Base-by-base conservation (phyloP, 92 coral and sea anemone genomes). In the Pocillopora meandrina region DNA sequence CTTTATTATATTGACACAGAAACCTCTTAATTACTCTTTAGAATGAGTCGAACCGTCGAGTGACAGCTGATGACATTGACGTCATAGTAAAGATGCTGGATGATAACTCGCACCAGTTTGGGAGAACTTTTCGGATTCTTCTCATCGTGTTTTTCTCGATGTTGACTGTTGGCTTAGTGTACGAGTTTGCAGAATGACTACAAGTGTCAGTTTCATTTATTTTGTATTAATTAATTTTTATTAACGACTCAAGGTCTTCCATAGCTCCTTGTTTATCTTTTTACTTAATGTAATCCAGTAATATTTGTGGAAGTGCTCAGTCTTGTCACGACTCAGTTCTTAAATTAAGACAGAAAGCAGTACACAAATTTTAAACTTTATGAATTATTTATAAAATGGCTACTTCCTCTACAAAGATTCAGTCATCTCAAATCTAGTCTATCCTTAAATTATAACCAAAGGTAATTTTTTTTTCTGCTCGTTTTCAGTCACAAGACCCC, bases 1-100 rank as follows among this genome's bases (percentile, higher is more conserved):
- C n/a, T 26, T 14, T 36, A 33, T 31, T 12, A 14, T 20, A 35
- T 6, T 65, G 34, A n/a, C 13, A 21, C 69, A 9, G 52, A 23
- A 31, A 47, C 49, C 47, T 15, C 9, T 70, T 70, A 16, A 36
- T 9, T 16, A 1, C 55, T 36, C 1, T 70, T 9, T 9, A 77
- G 82, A 77, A 70, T 47, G 60, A 77, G 47, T 61, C 71, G 12
- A 77, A 63, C 71, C 81, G 42, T 57, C 1, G 56, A 18, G 16
- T 77, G 36, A 60, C 82, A 35, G 70, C 36, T 10, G 26, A 56
- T 11, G 34, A 77, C 58, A 15, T 15, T 1, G 71, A 77, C 60
- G 59, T 12, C 56, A 20, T 77, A 5, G 2, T 77, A n/a, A 63
- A 57, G 18, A 61, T 77, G 59, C 61, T 77, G 18, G 60, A 77